A percentile compares a stretch with the other conserved stretches of the same genome.
Evolutionary conservation across 2,113 vertebrate species (phyloP).

Genomic region (Narcine bancroftii): DNA sequence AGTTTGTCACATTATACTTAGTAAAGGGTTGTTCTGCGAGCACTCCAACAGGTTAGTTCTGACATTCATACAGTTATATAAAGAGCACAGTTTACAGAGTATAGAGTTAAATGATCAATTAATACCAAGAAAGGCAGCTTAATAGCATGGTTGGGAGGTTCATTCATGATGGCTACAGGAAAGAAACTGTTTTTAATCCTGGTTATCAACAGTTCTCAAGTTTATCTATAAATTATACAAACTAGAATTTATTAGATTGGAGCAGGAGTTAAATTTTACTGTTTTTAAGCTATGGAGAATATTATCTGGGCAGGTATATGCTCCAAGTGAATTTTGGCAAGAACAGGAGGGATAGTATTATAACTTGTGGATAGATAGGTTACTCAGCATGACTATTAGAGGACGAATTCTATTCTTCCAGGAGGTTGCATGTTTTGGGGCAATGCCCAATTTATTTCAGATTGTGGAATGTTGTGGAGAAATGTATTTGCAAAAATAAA

Average conservation of each 20-base stretch:
- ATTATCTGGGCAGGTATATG: not conserved
- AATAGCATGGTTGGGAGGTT: too few relatives aligned
- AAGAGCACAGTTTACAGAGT: too few relatives aligned
- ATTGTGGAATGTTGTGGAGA: not conserved
- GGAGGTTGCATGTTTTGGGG: not conserved
- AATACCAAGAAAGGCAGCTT: too few relatives aligned
- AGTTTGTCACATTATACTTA: too few relatives aligned
- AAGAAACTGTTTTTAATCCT: too few relatives aligned
- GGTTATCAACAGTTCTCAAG: too few relatives aligned
- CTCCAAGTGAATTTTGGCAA: not conserved
- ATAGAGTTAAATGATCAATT: too few relatives aligned
- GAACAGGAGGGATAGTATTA: not conserved
- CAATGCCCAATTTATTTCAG: not conserved
- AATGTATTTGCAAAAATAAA: not conserved
- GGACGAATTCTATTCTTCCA: not conserved
- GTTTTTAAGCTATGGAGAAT: not conserved
- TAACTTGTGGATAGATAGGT: not conserved
- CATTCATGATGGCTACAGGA: too few relatives aligned
- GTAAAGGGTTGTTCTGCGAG: too few relatives aligned
- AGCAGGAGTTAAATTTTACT: not conserved
- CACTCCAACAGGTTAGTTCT: too few relatives aligned
- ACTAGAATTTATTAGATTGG: not conserved
- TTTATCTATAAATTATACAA: not conserved
- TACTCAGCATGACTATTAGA: not conserved
- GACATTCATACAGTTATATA: too few relatives aligned